phyloP scores from a whole-genome alignment of 2,888 invertebrate genomes.

The Eurois occulta region DNA sequence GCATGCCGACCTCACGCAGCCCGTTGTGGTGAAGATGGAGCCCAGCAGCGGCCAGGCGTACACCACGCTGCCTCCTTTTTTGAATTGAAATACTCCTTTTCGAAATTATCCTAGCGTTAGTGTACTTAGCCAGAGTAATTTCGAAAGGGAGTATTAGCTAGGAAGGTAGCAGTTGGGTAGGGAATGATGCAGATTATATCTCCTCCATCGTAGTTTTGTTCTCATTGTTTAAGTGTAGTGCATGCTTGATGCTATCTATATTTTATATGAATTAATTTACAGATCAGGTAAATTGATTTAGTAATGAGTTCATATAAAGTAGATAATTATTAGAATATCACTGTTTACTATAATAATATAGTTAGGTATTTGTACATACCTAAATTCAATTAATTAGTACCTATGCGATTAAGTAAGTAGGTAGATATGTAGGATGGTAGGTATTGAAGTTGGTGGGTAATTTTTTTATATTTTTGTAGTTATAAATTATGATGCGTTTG shows the following conservation, averaged over 20 bases:
- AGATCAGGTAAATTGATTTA: constrained; percentile 23
- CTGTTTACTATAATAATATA: constrained; percentile 5
- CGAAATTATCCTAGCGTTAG: constrained; percentile 86
- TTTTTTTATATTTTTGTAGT: constrained; percentile 67
- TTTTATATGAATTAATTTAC: constrained; percentile 61
- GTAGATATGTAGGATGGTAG: constrained; percentile 6
- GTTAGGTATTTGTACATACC: neutral
- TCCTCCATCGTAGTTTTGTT: constrained; percentile 44
- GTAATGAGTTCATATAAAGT: constrained; percentile 54
- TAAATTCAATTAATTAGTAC: constrained; percentile 33
- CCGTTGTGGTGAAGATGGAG: constrained; percentile 91
- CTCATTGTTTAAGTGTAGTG: constrained; percentile 44
- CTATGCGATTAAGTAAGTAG: constrained; percentile 16
- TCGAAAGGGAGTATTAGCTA: constrained; percentile 88
- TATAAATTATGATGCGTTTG: constrained; percentile 55
- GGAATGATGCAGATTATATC: constrained; percentile 7
- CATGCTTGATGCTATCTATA: constrained; percentile 22
- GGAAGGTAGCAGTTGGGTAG: constrained; percentile 10
- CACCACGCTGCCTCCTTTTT: constrained; percentile 94
- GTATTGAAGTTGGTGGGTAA: constrained; percentile 41
- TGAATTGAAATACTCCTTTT: constrained; percentile 92
- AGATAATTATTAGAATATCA: constrained; percentile 25
- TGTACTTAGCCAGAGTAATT: constrained; percentile 76
- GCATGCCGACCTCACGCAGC: constrained; percentile 85
- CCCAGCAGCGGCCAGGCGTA: constrained; percentile 90